Evolutionary conservation across 2,113 vertebrate genomes (phyloP), one percentile per base, ranked within the genome.

Genomic region (Peromyscus polionotus): DNA sequence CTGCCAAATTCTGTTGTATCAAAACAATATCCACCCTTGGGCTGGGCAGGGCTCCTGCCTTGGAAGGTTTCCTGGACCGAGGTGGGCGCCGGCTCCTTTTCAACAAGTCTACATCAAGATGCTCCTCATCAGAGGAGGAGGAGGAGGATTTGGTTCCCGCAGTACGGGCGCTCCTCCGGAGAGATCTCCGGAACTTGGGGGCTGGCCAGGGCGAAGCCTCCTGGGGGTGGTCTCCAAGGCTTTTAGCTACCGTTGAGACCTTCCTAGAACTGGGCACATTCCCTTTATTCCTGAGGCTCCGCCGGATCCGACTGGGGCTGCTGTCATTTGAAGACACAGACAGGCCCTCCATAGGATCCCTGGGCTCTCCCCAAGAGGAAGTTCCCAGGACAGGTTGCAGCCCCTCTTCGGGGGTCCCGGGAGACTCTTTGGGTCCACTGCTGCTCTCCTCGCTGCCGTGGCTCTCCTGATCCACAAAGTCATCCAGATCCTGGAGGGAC

Each of bases 21-120:
- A 99, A 73, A 96, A 98, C 14, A n/a, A 75, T 1, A 97, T 93
- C 93, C 36, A 99, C 96, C 93, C 98, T 98, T 16, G 99, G 99
- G 1, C 98, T 98, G 59, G 99, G 98, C 31, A 98, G 73, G 97
- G 97, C 13, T 98, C 95, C 75, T 96, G 91, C 72, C 65, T 72
- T 97, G 54, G 98, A 87, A 98, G 98, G 63, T 98, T 91, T 98
- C 80, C 97, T 95, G 54, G 94, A 7, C 8, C 98, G 84, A 0
- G 90, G 97, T 4, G 92, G 90, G 13, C 94, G 95, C 1, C 96
- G 88, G 24, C 51, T 95, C 36, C 87, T 95, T 90, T 92, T 95
- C 63, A 51, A 51, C 22, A 95, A 86, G 95, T 97, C 94, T 4
- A 96, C 94, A 73, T 92, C 93, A 26, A 90, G 67, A 31, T 67